Percentiles rank a stretch among this genome's conserved stretches.
phyloP scores from a whole-genome alignment of 2,113 vertebrate genomes.

The Vimba vimba region DNA sequence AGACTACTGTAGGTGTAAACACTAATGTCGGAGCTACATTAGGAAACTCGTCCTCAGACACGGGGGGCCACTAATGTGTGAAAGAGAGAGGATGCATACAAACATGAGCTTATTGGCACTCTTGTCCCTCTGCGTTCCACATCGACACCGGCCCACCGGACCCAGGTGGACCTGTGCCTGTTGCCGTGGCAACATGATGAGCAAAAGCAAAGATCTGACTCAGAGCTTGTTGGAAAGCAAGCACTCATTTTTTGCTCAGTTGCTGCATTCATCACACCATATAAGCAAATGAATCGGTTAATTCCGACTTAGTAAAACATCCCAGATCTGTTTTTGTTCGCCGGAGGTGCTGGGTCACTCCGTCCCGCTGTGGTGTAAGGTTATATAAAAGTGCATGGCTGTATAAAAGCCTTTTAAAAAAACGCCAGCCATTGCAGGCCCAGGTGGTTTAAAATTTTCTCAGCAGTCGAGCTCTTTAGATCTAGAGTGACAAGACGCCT shows the following conservation, averaged over 20 bases:
- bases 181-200: conserved; percentile 78
- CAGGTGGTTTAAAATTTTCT: conserved; percentile 1
- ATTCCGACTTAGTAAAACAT: conserved; percentile 38
- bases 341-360: conserved; percentile 7
- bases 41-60: conserved; percentile 26
- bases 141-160: conserved; percentile 52
- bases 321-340: conserved; percentile 40
- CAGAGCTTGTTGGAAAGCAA: conserved; percentile 49
- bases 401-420: conserved; percentile 18
- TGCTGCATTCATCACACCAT: conserved; percentile 32
- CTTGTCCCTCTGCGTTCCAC: conserved; percentile 23
- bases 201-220: conserved; percentile 49
- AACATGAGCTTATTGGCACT: neutral
- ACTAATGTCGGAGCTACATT: neutral
- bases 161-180: conserved; percentile 69
- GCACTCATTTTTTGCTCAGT: conserved; percentile 27
- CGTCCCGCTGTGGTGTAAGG: neutral
- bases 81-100: conserved; percentile 21
- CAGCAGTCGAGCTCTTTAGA: conserved; percentile 18
- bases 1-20: neutral
- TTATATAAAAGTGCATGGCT: neutral
- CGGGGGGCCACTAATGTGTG: conserved; percentile 28
- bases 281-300: conserved; percentile 43
- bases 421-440: neutral
- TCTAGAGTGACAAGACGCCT: neutral